These are phyloP conservation scores for Solea senegalensis DNA, from an alignment of 2,113 vertebrate genomes.

Conservation along the genomic window DNA sequence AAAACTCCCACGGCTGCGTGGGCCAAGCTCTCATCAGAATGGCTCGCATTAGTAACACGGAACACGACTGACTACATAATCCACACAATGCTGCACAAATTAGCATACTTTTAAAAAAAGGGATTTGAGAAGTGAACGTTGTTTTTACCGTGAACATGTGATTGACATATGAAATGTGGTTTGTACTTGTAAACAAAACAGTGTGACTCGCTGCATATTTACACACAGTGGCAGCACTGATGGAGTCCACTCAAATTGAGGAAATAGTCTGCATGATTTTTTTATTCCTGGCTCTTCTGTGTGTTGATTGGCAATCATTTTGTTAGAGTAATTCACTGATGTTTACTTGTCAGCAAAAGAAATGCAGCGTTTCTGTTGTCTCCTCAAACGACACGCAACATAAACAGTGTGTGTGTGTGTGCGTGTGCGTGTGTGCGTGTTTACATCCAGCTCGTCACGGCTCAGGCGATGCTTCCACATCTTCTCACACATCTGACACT, in stretches of 20 bases:
- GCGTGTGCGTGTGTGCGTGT: too few relatives aligned
- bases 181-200: slow-evolving; percentile 61
- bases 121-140: slow-evolving; percentile 28
- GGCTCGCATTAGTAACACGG: slow-evolving; percentile 19
- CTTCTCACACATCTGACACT: slow-evolving; percentile 6
- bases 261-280: slow-evolving; percentile 75
- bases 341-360: slow-evolving; percentile 62
- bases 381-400: slow-evolving; percentile 61
- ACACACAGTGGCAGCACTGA: slow-evolving; percentile 59
- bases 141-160: slow-evolving; percentile 41
- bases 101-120: slow-evolving; percentile 21
- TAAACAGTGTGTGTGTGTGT: slow-evolving; percentile 33
- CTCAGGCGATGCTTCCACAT: slow-evolving; percentile 11
- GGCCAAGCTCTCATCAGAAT: neutral
- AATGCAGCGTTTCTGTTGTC: slow-evolving; percentile 44
- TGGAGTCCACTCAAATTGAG: slow-evolving; percentile 74
- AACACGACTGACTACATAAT: neutral
- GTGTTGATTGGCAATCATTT: slow-evolving; percentile 74
- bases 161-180: slow-evolving; percentile 66
- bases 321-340: slow-evolving; percentile 70
- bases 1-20: neutral
- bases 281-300: slow-evolving; percentile 58
- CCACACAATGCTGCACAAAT: slow-evolving; percentile 18
- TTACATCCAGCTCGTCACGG: too few relatives aligned
- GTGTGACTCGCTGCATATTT: slow-evolving; percentile 60